A percentile compares a stretch with the other conserved stretches of the same genome.
These are phyloP conservation scores for Ectropis grisescens DNA, from an alignment of 1,140 invertebrate genomes.

Conservation along the genomic window DNA sequence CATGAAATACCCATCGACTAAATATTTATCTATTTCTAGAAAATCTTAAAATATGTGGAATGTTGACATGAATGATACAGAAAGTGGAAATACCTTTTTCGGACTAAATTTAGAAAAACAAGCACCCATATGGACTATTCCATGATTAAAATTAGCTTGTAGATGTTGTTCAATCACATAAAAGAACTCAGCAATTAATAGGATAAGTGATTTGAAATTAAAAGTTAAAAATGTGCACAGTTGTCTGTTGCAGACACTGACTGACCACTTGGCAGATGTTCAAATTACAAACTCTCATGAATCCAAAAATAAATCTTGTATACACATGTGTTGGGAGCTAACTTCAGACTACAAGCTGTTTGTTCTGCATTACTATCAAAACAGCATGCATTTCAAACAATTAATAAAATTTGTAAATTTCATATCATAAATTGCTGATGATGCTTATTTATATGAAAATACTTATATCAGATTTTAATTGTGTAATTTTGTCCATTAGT, in stretches of 20 bases:
- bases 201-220: conserved; percentile 4
- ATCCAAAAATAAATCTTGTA: conserved; percentile 47
- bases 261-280: conserved; percentile 35
- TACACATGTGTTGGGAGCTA: conserved; percentile 31
- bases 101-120: conserved; percentile 56
- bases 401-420: too few species aligned
- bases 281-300: conserved; percentile 36
- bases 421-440: too few species aligned
- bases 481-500: too few species aligned
- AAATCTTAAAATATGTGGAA: conserved; percentile 1
- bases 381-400: too few species aligned
- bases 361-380: too few species aligned
- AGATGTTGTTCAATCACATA: background rate
- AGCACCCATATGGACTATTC: conserved; percentile 46
- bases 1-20: conserved; percentile 9
- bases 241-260: too few species aligned
- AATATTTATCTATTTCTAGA: background rate
- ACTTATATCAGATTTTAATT: too few species aligned
- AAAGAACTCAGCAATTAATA: too few species aligned
- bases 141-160: conserved; percentile 10
- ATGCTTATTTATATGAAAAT: too few species aligned
- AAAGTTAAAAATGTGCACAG: background rate
- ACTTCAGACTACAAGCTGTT: conserved; percentile 36
- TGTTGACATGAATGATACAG: conserved; percentile 1
- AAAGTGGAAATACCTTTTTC: conserved; percentile 41